Base-by-base conservation (phyloP, 2,113 vertebrate genomes). In the Todiramphus chloris region DNA sequence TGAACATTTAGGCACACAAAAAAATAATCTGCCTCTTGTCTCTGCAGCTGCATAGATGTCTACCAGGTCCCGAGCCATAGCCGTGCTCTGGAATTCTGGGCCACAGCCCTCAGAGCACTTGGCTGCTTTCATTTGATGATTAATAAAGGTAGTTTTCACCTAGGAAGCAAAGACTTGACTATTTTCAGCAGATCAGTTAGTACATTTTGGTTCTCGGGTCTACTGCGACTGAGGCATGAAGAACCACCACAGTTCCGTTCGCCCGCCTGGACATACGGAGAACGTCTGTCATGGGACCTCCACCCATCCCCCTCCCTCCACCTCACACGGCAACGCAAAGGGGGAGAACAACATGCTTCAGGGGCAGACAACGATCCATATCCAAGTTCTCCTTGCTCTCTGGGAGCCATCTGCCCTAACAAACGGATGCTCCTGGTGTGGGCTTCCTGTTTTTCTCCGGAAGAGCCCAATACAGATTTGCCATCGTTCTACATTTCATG, bases 31-130 rank as follows among this genome's bases (percentile, higher is more conserved):
- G 84, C 94, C 91, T 92, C 87, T 93, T 76, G 72, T 48, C 81
- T 97, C 93, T 95, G 88, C 95, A 92, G 91, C 96, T 96, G 89
- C 93, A 90, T 66, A 96, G 70, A 94, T 59, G 85, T 41, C 87
- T 75, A 5, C 58, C 67, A 81, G 73, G 72, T 91, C 53, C 88
- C 53, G 88, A 94, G 73, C 30, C 56, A 69, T 14, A n/a, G 84
- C 44, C 2, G 21, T 53, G 41, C 90, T 95, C 76, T 72, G 80
- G 41, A 90, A 68, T 41, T 87, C 48, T 12, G 50, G 64, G 50
- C 82, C 62, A 70, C 74, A 80, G 59, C 18, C 35, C 56, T 72
- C 15, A 9, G 35, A 92, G 53, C 37, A 86, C 35, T 48, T 15
- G 24, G 69, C 53, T 88, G 19, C 69, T 82, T 51, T 25, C 12